A percentile compares a stretch with the other conserved stretches of the same genome.
These are phyloP conservation scores for Rhinogobius similis DNA, from an alignment of 2,113 vertebrate genomes.

Conservation along the genomic window DNA sequence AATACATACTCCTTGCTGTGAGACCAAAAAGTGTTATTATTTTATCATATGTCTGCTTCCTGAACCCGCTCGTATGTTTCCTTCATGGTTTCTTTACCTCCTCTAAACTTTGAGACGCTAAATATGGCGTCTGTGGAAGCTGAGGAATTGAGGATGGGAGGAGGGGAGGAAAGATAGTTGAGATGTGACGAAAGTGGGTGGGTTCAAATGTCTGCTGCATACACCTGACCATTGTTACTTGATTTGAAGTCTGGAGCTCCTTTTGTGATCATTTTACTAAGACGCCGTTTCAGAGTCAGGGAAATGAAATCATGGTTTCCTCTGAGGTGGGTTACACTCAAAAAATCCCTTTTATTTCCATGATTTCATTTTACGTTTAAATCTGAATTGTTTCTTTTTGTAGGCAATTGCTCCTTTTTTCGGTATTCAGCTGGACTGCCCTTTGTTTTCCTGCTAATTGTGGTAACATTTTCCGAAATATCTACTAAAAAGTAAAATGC, in stretches of 20 bases:
- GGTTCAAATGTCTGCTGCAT: constrained; percentile 15
- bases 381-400: constrained; percentile 1
- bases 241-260: constrained; percentile 16
- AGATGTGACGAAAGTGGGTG: neutral
- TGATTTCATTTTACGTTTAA: neutral
- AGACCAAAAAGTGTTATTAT: no score
- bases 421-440: constrained; percentile 29
- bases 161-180: neutral
- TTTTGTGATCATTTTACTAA: neutral
- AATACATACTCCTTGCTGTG: no score
- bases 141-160: no score
- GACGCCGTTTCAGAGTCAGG: constrained; percentile 24
- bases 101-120: no score
- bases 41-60: no score
- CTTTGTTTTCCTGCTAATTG: constrained; percentile 19
- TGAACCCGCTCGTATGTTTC: no score
- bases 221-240: constrained; percentile 39
- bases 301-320: constrained; percentile 30
- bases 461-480: neutral
- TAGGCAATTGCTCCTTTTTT: constrained; percentile 42
- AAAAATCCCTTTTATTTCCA: neutral
- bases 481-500: neutral
- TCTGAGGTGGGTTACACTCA: constrained; percentile 32
- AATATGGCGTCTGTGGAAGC: no score
- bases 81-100: no score